Base-by-base conservation (phyloP, 2,888 invertebrate genomes). In the Nowickia ferox region DNA sequence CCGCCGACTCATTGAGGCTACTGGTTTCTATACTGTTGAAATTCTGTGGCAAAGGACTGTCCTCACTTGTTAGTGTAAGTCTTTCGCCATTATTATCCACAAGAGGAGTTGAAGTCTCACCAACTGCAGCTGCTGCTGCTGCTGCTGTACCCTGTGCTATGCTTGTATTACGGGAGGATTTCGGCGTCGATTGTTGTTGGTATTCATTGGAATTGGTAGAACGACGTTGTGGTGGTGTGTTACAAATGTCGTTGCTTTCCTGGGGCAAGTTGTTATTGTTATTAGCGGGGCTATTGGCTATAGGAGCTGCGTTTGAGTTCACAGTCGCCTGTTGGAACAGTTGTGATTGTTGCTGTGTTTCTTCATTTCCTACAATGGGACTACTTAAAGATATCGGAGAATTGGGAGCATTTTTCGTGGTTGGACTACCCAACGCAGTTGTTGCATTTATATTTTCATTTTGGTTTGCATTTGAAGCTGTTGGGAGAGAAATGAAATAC, bases 191-290 rank as follows among this genome's bases (percentile, higher is more conserved):
- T 75, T 88, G 90, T 17, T 74, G 80, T 17, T 81, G 85, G 66
- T 88, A 91, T 68, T 92, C 91, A 86, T 88, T 89, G 30, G 90
- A 89, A 83, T 91, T 91, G 72, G 89, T 87, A 48, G 91, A 91
- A 87, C 90, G 88, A 48, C 91, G 91, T 75, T 90, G 90, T 1
- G 87, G 88, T 76, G 89, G 89, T 61, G 86, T 86, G 53, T 76
- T 3, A 13, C 86, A 86, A 48, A 83, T 46, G 83, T 86, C 83
- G 44, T 72, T 83, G 38, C 83, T 86, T 42, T 86, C 83, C 3
- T 63, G 68, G 17, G 69, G 65, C 66, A 53, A 15, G 61, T 83
- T 84, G 65, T 78, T 30, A 30, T 30, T 86, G 46, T 40, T 80
- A 15, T 22, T 74, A 11, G 46, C 17, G 51, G 42, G 46, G 17